These are phyloP conservation scores for Delphinapterus leucas DNA, from an alignment of 2,113 vertebrate species.

Conservation along the genomic window DNA sequence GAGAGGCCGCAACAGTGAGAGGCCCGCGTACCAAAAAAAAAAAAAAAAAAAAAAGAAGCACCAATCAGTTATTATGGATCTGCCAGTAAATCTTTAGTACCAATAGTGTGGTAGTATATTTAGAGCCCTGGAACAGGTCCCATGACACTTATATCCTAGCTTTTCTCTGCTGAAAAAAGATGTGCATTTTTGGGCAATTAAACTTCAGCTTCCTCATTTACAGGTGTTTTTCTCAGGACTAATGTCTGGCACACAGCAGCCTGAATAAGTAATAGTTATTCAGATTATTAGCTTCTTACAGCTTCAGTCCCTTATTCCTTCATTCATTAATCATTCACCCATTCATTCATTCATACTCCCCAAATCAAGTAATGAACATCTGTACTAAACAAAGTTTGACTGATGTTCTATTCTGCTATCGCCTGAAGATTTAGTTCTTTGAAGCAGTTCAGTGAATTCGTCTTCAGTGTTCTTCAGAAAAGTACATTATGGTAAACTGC, in stretches of 20 bases:
- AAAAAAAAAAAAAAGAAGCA: background rate
- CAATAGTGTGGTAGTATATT: background rate
- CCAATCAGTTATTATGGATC: background rate
- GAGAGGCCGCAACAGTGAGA: too few relatives aligned
- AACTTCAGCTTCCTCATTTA: background rate
- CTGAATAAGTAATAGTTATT: background rate
- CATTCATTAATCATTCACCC: background rate
- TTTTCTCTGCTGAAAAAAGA: background rate
- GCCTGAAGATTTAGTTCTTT: slow-evolving; percentile 17
- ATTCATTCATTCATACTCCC: background rate
- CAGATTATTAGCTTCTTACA: background rate
- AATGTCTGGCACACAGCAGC: background rate
- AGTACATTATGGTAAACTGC: background rate
- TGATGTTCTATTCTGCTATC: background rate
- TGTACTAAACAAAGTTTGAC: background rate
- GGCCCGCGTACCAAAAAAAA: too few relatives aligned
- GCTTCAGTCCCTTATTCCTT: background rate
- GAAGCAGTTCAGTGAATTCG: slow-evolving; percentile 39
- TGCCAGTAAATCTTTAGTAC: background rate
- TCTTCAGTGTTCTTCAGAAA: background rate
- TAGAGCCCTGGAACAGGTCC: background rate
- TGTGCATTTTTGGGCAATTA: background rate
- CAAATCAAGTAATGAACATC: background rate
- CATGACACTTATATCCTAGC: background rate
- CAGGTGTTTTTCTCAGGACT: background rate